phyloP scores from a whole-genome alignment of 2,113 vertebrate species.

The Leptocoma aspasia region DNA sequence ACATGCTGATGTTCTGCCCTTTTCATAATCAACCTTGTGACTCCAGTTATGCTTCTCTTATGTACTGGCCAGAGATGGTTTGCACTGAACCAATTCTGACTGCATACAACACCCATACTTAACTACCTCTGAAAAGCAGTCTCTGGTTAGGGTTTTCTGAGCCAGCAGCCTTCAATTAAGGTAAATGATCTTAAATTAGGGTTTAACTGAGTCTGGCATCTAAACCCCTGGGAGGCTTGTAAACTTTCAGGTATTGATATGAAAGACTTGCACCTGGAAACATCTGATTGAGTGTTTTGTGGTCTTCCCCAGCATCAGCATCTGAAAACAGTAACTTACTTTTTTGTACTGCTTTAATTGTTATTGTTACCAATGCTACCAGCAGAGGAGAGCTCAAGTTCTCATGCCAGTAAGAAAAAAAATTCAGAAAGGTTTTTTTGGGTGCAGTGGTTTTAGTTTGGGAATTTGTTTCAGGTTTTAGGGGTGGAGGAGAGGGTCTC shows the following conservation, averaged over 20 bases:
- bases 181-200: background rate
- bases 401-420: background rate
- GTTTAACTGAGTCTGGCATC: background rate
- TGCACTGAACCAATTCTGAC: background rate
- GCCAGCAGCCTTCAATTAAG: background rate
- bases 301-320: background rate
- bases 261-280: background rate
- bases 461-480: background rate
- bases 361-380: background rate
- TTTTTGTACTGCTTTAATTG: background rate
- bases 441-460: background rate
- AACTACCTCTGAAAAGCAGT: background rate
- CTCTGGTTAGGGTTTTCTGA: background rate
- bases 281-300: background rate
- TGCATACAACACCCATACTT: background rate
- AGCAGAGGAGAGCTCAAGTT: background rate
- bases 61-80: background rate
- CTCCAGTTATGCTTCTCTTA: background rate
- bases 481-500: fast-evolving
- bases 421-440: background rate
- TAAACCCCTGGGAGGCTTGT: background rate
- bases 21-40: background rate
- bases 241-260: background rate
- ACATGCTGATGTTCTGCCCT: background rate
- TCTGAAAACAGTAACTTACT: background rate